These are phyloP conservation scores for Stictonetta naevosa DNA, from an alignment of 2,113 vertebrate genomes.

Conservation along the genomic window DNA sequence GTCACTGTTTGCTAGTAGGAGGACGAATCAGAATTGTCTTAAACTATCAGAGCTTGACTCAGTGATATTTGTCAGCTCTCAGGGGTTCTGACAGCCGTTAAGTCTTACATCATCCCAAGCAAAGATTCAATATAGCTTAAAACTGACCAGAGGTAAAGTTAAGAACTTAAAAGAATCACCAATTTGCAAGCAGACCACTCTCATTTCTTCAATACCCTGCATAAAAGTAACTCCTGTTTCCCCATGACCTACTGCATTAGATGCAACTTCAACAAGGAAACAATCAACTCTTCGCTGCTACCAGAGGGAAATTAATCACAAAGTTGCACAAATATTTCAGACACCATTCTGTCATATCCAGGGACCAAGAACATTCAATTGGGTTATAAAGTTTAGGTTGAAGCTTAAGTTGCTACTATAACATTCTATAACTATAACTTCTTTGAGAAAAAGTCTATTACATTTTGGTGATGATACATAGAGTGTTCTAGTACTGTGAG, in stretches of 20 bases:
- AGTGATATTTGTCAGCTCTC: neutral
- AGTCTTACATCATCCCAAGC: neutral
- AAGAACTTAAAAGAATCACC: neutral
- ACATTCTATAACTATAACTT: too few relatives aligned
- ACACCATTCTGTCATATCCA: neutral
- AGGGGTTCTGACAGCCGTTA: neutral
- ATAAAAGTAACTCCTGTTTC: slow-evolving; percentile 1
- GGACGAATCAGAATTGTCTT: neutral
- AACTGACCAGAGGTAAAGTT: neutral
- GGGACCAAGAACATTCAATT: neutral
- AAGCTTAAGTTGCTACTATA: neutral
- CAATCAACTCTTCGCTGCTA: neutral
- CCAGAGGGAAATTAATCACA: neutral
- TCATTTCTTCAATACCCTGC: neutral
- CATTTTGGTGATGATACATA: neutral
- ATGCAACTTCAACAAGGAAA: neutral
- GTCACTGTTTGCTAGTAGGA: neutral
- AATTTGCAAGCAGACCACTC: neutral
- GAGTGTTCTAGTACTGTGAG: neutral
- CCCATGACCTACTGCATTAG: neutral
- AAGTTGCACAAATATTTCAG: neutral
- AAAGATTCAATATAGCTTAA: neutral
- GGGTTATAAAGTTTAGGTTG: neutral
- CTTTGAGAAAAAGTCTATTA: neutral
- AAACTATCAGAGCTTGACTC: neutral